A percentile compares a stretch with the other conserved stretches of the same genome.
phyloP scores from a whole-genome alignment of 2,797 vertebrate species.

The Arvicola amphibius region DNA sequence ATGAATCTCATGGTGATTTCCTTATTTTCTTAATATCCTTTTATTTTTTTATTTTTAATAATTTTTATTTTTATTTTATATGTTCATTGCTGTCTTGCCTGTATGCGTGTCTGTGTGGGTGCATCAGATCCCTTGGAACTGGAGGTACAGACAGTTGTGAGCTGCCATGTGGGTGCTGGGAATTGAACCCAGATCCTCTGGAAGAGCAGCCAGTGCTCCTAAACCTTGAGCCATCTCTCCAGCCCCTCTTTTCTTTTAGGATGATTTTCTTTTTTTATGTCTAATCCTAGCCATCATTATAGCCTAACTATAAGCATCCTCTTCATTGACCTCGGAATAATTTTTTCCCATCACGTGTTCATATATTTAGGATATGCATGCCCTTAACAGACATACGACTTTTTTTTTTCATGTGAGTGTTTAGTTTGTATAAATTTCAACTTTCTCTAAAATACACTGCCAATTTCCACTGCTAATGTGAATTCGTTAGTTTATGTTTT shows the following conservation, averaged over 20 bases:
- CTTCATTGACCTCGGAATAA: neutral
- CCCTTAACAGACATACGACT: neutral
- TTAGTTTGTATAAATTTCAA: neutral
- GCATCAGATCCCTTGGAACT: too few relatives aligned
- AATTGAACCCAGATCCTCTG: too few relatives aligned
- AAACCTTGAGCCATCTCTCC: too few relatives aligned
- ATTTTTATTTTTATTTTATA: too few relatives aligned
- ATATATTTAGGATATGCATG: neutral
- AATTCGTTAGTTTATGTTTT: neutral
- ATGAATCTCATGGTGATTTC: neutral
- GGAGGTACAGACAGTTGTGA: too few relatives aligned
- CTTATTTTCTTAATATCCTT: constrained; percentile 21
- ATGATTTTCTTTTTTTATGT: neutral
- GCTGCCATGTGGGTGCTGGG: too few relatives aligned
- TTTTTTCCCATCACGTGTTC: neutral
- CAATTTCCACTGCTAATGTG: neutral
- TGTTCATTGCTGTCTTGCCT: too few relatives aligned
- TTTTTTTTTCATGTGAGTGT: neutral
- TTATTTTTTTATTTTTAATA: neutral
- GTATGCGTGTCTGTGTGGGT: too few relatives aligned
- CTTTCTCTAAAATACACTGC: neutral
- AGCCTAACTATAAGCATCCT: neutral
- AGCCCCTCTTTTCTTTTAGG: neutral
- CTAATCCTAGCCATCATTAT: neutral
- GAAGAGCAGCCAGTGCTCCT: too few relatives aligned